Percentiles rank a stretch among this genome's conserved stretches.
Evolutionary conservation across 2,797 vertebrate genomes (phyloP).

Genomic region (Cryptoprocta ferox): DNA sequence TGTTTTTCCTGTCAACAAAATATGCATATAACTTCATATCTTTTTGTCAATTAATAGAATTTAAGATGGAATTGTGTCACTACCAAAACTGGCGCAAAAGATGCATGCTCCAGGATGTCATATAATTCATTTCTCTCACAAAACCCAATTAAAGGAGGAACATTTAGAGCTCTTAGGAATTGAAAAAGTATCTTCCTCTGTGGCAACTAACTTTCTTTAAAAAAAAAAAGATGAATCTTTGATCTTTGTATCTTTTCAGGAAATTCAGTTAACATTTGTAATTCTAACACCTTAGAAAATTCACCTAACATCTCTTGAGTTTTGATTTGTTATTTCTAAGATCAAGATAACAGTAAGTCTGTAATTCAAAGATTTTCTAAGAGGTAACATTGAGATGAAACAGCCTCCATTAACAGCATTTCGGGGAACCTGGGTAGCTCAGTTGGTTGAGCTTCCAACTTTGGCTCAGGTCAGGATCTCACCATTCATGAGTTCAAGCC

Average conservation of each 20-base stretch:
- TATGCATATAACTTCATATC: slow-evolving; percentile 10
- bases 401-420: background rate
- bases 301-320: background rate
- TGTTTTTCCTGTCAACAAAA: slow-evolving; percentile 61
- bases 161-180: slow-evolving; percentile 65
- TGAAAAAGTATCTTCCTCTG: slow-evolving; percentile 57
- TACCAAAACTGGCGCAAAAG: slow-evolving; percentile 68
- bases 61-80: slow-evolving; percentile 60
- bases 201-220: slow-evolving; percentile 41
- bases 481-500: too few species aligned
- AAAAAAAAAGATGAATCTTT: slow-evolving; percentile 21
- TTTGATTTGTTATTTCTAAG: slow-evolving; percentile 52
- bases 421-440: background rate
- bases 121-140: slow-evolving; percentile 71
- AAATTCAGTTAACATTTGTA: slow-evolving; percentile 54
- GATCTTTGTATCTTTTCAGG: slow-evolving; percentile 5
- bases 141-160: slow-evolving; percentile 68
- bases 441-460: too few species aligned
- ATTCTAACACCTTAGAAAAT: slow-evolving; percentile 51
- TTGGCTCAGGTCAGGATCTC: too few species aligned
- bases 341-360: background rate
- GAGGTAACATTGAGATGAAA: background rate
- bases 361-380: slow-evolving; percentile 1
- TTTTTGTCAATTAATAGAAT: slow-evolving; percentile 67
- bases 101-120: slow-evolving; percentile 58